Evolutionary conservation across 1,140 invertebrate genomes (phyloP).

Genomic region (Bombus haemorrhoidalis): DNA sequence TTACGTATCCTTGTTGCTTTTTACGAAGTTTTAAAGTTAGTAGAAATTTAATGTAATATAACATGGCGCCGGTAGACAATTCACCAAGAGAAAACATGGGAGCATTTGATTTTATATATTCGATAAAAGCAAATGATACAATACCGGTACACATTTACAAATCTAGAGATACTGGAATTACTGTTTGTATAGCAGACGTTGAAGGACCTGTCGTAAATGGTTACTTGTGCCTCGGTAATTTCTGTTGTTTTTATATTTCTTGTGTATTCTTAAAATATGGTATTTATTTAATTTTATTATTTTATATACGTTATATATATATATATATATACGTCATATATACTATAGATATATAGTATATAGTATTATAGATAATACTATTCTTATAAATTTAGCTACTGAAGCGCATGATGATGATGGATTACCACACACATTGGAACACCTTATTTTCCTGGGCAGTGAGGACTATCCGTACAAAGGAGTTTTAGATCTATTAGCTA

Average conservation of each 20-base stretch:
- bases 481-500: constrained; percentile 93
- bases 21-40: not conserved
- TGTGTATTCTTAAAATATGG: constrained; percentile 5
- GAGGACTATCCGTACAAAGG: constrained; percentile 95
- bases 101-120: constrained; percentile 85
- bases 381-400: constrained; percentile 85
- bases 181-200: constrained; percentile 91
- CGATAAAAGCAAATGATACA: constrained; percentile 86
- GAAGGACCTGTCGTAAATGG: constrained; percentile 94
- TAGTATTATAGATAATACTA: not conserved
- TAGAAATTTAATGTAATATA: constrained; percentile 35
- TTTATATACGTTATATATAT: too few species aligned
- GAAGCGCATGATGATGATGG: constrained; percentile 96
- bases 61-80: constrained; percentile 83
- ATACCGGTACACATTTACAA: constrained; percentile 92
- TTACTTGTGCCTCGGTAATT: constrained; percentile 92
- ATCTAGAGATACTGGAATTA: constrained; percentile 90
- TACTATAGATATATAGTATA: not conserved
- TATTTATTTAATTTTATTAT: not conserved
- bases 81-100: constrained; percentile 80
- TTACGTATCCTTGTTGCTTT: not conserved
- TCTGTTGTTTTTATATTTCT: constrained; percentile 19
- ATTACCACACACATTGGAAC: constrained; percentile 95
- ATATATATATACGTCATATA: too few species aligned
- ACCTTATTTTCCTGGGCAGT: constrained; percentile 95